Evolutionary conservation across 2,888 invertebrate genomes (phyloP).

Genomic region (Ochlodes sylvanus): DNA sequence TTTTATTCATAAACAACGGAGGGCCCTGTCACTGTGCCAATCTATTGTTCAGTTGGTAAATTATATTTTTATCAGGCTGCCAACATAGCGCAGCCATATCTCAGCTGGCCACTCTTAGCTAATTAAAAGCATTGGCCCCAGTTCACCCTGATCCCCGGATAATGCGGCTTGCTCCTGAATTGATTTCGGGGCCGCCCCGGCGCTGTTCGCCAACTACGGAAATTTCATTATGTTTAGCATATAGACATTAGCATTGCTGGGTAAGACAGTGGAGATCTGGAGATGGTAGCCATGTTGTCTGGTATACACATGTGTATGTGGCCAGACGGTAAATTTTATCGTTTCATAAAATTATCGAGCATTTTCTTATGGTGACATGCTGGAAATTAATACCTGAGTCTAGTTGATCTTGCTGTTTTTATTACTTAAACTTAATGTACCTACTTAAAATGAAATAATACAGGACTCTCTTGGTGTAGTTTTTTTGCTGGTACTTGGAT

Average conservation of each 20-base stretch:
- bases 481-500: no score
- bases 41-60: background rate
- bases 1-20: no score
- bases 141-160: slow-evolving; percentile 17
- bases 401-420: no score
- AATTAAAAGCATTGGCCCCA: slow-evolving; percentile 31
- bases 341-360: no score
- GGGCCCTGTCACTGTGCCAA: background rate
- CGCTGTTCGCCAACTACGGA: slow-evolving; percentile 14
- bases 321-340: no score
- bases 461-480: no score
- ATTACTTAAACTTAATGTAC: no score
- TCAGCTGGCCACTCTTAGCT: slow-evolving; percentile 9
- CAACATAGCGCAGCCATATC: slow-evolving; percentile 1
- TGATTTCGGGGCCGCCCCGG: slow-evolving; percentile 24
- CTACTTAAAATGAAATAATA: no score
- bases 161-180: slow-evolving; percentile 32
- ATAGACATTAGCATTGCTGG: slow-evolving; percentile 20
- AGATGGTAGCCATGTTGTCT: background rate
- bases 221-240: slow-evolving; percentile 30
- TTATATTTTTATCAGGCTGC: slow-evolving; percentile 1
- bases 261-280: slow-evolving; percentile 2
- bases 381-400: no score
- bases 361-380: no score
- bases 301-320: no score